These are phyloP conservation scores for Drosophila subobscura DNA, from an alignment of 1,140 invertebrate species.

Conservation along the genomic window DNA sequence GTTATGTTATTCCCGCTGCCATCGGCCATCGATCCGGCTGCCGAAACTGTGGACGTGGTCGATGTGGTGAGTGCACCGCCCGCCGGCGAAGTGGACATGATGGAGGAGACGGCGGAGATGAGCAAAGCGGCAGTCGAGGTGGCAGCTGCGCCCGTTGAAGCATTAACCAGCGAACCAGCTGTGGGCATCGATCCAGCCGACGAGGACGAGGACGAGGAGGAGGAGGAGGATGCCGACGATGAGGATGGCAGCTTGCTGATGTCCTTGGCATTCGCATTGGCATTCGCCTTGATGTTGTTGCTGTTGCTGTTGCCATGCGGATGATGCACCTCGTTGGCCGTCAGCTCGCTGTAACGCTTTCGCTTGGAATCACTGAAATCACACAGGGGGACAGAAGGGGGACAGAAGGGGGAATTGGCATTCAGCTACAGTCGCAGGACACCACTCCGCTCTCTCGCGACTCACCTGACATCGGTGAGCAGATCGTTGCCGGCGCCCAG, in stretches of 20 bases:
- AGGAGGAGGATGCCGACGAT: constrained; percentile 20
- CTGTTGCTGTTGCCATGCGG: constrained; percentile 25
- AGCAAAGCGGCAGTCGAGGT: constrained; percentile 34
- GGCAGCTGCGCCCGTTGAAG: constrained; percentile 52
- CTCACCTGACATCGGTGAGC: constrained; percentile 78
- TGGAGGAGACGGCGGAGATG: constrained; percentile 32
- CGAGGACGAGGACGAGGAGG: constrained; percentile 39
- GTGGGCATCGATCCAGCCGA: background rate
- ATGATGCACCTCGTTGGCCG: constrained; percentile 20
- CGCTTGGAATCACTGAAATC: constrained; percentile 75
- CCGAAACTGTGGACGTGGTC: constrained; percentile 36
- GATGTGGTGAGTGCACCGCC: constrained; percentile 4
- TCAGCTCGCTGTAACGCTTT: constrained; percentile 58
- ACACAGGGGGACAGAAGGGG: too few species aligned
- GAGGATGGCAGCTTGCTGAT: constrained; percentile 13
- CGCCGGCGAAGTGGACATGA: constrained; percentile 37
- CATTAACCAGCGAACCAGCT: constrained; percentile 31
- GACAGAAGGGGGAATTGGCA: background rate
- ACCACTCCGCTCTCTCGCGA: background rate
- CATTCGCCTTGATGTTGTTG: constrained; percentile 43
- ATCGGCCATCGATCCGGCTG: constrained; percentile 25
- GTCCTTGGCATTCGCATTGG: constrained; percentile 33
- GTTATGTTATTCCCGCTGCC: constrained; percentile 20
- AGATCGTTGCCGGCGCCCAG: constrained; percentile 76
- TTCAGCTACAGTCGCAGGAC: background rate